Evolutionary conservation across 2,888 invertebrate species (phyloP).

Genomic region (Sycophila texana): DNA sequence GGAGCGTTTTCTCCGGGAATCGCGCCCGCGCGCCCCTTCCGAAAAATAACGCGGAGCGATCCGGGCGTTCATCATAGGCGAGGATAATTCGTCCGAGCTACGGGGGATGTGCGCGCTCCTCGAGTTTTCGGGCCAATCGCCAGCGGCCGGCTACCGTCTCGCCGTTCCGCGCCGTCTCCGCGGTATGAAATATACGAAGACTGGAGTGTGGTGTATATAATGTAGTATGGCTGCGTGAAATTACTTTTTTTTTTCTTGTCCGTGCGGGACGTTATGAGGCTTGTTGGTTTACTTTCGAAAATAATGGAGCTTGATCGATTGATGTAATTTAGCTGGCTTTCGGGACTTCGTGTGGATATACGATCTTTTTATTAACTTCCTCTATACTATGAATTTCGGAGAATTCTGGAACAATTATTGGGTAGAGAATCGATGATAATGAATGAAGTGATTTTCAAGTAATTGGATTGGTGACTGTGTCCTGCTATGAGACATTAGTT

Average conservation of each 20-base stretch:
- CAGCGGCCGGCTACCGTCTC: background rate
- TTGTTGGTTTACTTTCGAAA: background rate
- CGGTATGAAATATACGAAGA: conserved; percentile 11
- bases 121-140: conserved; percentile 43
- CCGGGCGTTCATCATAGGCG: conserved; percentile 60
- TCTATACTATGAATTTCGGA: too few relatives aligned
- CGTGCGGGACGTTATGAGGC: background rate
- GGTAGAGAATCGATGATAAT: too few relatives aligned
- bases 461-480: too few relatives aligned
- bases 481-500: too few relatives aligned
- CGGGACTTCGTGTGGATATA: too few relatives aligned
- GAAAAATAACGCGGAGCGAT: conserved; percentile 63
- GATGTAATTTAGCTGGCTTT: background rate
- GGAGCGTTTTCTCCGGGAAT: conserved; percentile 16
- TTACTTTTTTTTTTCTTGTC: background rate
- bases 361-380: too few relatives aligned
- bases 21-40: conserved; percentile 25
- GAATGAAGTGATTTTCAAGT: too few relatives aligned
- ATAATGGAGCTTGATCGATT: background rate
- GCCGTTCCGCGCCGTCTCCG: conserved; percentile 7
- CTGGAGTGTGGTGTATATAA: background rate
- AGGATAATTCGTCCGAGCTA: conserved; percentile 60
- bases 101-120: conserved; percentile 33
- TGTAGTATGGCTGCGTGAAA: conserved; percentile 12
- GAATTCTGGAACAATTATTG: too few relatives aligned